A percentile compares a stretch with the other conserved stretches of the same genome.
Evolutionary conservation across 2,113 vertebrate genomes (phyloP).

Genomic region (Chloropsis hardwickii): DNA sequence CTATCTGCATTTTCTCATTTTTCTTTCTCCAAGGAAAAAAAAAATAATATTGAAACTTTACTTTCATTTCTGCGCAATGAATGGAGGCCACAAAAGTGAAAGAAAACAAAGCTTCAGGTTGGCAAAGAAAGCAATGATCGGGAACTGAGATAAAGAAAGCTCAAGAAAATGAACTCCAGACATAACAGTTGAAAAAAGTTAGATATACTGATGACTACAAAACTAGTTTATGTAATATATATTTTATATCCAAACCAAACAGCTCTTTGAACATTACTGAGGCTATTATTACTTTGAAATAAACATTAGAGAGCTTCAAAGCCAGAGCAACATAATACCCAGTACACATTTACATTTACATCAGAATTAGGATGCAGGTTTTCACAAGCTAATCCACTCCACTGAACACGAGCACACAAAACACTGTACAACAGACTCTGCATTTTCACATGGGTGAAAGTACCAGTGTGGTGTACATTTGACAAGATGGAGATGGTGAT

Average conservation of each 20-base stretch:
- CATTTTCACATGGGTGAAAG: neutral
- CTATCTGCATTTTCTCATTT: neutral
- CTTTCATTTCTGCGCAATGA: neutral
- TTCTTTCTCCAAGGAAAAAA: neutral
- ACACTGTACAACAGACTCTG: neutral
- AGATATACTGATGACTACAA: neutral
- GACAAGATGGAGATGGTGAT: neutral
- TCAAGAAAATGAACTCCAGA: constrained; percentile 42
- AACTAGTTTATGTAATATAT: constrained; percentile 7
- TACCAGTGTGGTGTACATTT: fast-evolving
- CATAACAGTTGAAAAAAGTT: neutral
- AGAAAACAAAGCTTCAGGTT: constrained; percentile 24
- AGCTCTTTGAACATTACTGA: constrained; percentile 36
- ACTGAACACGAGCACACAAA: neutral
- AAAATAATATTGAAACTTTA: neutral
- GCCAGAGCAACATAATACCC: neutral
- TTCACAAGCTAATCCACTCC: neutral
- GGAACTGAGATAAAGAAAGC: constrained; percentile 29
- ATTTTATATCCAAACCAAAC: constrained; percentile 45
- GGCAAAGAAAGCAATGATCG: constrained; percentile 30
- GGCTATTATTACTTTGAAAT: constrained; percentile 46
- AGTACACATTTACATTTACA: neutral
- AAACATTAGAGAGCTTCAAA: constrained; percentile 41
- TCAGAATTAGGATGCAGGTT: constrained; percentile 2
- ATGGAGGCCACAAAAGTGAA: neutral